Conservation (phyloP, 2,797 vertebrate species). For the Ataeniobius toweri region DNA sequence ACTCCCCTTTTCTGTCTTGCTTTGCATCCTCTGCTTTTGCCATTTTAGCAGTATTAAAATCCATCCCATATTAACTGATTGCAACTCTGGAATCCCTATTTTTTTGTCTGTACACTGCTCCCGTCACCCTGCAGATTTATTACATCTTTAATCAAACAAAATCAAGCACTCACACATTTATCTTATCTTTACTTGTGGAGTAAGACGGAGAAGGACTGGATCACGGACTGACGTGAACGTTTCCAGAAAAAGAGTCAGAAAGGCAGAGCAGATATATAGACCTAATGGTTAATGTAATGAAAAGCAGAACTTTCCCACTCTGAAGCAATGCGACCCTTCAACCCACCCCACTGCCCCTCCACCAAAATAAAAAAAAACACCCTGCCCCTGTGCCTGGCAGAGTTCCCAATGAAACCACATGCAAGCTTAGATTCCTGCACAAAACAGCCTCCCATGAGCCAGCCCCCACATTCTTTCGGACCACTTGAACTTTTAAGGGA, state of each 20-base stretch:
- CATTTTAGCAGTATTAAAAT: constrained; percentile 41
- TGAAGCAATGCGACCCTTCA: constrained; percentile 53
- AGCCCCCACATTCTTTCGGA: constrained; percentile 66
- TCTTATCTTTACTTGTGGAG: constrained; percentile 37
- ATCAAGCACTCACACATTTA: constrained; percentile 26
- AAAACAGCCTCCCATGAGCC: constrained; percentile 59
- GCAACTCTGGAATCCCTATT: constrained; percentile 28
- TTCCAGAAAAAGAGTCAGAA: constrained; percentile 70
- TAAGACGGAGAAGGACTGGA: constrained; percentile 43
- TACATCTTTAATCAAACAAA: constrained; percentile 53
- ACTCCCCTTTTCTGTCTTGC: constrained; percentile 22
- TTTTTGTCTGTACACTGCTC: not conserved
- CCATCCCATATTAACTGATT: constrained; percentile 29
- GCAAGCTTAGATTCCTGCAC: constrained; percentile 58
- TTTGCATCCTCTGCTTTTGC: constrained; percentile 35
- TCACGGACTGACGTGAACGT: constrained; percentile 70
- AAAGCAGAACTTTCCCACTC: constrained; percentile 75
- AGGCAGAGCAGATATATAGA: constrained; percentile 66
- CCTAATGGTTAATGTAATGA: constrained; percentile 77
- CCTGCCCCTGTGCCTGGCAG: constrained; percentile 62
- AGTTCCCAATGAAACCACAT: constrained; percentile 71
- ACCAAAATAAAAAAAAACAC: constrained; percentile 4
- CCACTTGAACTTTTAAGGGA: constrained; percentile 73
- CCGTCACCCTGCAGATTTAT: constrained; percentile 16
- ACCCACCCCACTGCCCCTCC: constrained; percentile 35